These are phyloP conservation scores for Meandrusa payeni DNA, from an alignment of 2,888 invertebrate species.

Conservation along the genomic window DNA sequence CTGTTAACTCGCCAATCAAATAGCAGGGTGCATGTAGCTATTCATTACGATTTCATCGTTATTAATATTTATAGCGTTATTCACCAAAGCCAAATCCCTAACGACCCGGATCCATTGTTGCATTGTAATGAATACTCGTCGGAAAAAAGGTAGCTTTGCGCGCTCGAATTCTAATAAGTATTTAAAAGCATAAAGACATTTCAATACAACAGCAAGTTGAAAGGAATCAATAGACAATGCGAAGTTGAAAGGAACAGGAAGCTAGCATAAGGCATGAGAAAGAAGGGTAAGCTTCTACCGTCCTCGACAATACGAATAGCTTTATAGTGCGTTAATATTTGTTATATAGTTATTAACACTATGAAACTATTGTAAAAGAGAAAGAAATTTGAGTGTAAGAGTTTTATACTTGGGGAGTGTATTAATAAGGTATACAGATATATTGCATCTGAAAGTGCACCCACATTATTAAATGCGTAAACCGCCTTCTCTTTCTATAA, in stretches of 20 bases:
- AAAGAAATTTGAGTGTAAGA: no score
- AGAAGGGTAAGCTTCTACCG: constrained; percentile 7
- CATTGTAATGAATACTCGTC: constrained; percentile 11
- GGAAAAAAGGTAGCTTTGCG: constrained; percentile 12
- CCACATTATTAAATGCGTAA: no score
- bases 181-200: constrained; percentile 16
- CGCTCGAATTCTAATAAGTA: constrained; percentile 17
- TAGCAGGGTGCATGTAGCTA: constrained; percentile 3
- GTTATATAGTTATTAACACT: not conserved
- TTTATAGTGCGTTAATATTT: constrained; percentile 1
- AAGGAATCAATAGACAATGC: constrained; percentile 17
- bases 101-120: constrained; percentile 7
- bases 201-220: constrained; percentile 12
- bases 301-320: constrained; percentile 4
- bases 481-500: no score
- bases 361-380: no score
- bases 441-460: no score
- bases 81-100: constrained; percentile 6
- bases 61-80: constrained; percentile 1
- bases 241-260: constrained; percentile 20
- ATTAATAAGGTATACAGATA: no score
- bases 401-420: no score
- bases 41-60: not conserved
- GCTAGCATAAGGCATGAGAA: constrained; percentile 10
- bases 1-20: not conserved